Evolutionary conservation across 2,888 invertebrate species (phyloP), one percentile per base, ranked within the genome.

Genomic region (Drosophila melanosoma): DNA sequence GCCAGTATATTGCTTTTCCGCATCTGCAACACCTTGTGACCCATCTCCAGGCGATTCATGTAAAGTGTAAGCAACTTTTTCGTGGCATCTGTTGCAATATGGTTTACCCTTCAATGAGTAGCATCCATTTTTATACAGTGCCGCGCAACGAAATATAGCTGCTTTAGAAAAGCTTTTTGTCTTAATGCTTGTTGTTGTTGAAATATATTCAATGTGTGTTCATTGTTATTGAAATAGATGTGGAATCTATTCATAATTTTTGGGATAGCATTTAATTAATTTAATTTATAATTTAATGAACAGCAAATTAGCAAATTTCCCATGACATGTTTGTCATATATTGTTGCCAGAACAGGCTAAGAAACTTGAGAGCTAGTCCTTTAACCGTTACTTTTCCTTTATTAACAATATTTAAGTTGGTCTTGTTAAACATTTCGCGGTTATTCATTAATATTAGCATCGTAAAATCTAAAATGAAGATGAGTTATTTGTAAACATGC

Each of bases 1-100:
- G 45, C 20, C 69, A 60, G 63, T 69, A 69, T 69, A 78, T 79
- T 79, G 81, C 74, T 61, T 77, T 76, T 69, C 40, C 54, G 23
- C 52, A 20, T 15, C 20, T 40, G 38, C 29, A 45, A 15, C n/a
- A 11, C 52, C 29, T 23, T 45, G 15, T 23, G 45, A 15, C 38
- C 10, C 38, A 38, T 38, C 45, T 23, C 20, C 45, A 20, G 20
- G 15, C n/a, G 12, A 29, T 35, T 54, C 29, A 48, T 51, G 61
- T 36, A 32, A 58, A 75, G 38, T 45, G 45, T 51, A 33, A 26
- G 26, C 33, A 33, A 26, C 1, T 49, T 49, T 17, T 29, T 1
- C 17, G 26, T 51, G 26, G 26, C 26, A 51, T 51, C 26, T 29
- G 29, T 51, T 51, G 51, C 51, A 51, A n/a, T 29, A 17, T 12